Percentiles rank a stretch among this genome's conserved stretches.
phyloP scores from a whole-genome alignment of 2,888 invertebrate species.

The Cataglyphis rosenhaueri region DNA sequence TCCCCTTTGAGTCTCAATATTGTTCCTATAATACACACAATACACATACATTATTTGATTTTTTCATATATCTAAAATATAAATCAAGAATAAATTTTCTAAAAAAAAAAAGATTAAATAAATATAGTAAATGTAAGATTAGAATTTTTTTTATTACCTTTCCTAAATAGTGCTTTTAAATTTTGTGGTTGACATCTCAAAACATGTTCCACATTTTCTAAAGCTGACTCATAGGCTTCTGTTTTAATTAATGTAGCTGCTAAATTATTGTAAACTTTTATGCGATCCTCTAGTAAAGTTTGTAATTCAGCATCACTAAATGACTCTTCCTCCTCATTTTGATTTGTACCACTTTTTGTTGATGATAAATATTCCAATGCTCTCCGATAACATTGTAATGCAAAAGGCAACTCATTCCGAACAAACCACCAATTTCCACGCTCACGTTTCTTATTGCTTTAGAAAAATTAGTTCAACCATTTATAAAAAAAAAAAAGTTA shows the following conservation, averaged over 20 bases:
- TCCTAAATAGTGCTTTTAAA: constrained; percentile 96
- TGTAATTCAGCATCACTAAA: constrained; percentile 88
- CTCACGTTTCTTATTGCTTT: constrained; percentile 91
- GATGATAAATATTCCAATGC: constrained; percentile 92
- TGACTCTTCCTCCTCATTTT: constrained; percentile 84
- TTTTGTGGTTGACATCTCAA: constrained; percentile 94
- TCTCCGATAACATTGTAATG: constrained; percentile 94
- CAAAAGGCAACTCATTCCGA: constrained; percentile 92
- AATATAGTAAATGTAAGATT: background rate
- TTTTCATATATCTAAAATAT: background rate
- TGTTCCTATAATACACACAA: constrained; percentile 83
- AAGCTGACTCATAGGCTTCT: constrained; percentile 93
- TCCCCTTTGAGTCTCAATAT: constrained; percentile 90
- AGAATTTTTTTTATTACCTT: constrained; percentile 88
- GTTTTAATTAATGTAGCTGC: constrained; percentile 97
- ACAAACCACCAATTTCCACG: constrained; percentile 97
- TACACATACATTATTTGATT: background rate
- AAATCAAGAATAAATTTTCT: background rate
- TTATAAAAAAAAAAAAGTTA: constrained; percentile 39
- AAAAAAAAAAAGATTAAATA: background rate
- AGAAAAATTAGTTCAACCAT: constrained; percentile 53
- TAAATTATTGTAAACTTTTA: constrained; percentile 96
- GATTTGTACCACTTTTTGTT: constrained; percentile 89
- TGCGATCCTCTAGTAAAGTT: constrained; percentile 91
- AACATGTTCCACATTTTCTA: constrained; percentile 93